These are phyloP conservation scores for Dasysyrphus tricinctus DNA, from an alignment of 2,888 invertebrate species.

Conservation along the genomic window DNA sequence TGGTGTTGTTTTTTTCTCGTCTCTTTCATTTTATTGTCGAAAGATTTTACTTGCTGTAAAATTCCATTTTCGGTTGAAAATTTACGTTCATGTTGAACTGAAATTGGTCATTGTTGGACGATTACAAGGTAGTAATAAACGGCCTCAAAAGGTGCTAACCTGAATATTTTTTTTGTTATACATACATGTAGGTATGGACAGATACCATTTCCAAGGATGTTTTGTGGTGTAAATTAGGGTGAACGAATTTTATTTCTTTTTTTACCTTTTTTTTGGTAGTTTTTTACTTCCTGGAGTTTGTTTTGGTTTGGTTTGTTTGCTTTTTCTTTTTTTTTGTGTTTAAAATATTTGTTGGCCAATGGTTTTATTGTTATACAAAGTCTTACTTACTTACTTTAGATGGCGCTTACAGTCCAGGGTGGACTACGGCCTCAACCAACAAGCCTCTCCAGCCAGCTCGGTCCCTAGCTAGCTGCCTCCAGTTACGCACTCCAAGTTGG, in stretches of 20 bases:
- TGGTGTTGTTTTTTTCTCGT: constrained; percentile 36
- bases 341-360: neutral
- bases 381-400: too few species aligned
- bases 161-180: constrained; percentile 52
- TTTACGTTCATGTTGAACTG: constrained; percentile 58
- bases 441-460: too few species aligned
- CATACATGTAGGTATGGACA: constrained; percentile 14
- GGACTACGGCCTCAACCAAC: too few species aligned
- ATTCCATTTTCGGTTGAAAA: constrained; percentile 34
- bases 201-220: constrained; percentile 32
- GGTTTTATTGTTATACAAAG: too few species aligned
- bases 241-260: constrained; percentile 18
- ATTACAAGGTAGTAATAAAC: constrained; percentile 63
- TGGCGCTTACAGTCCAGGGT: too few species aligned
- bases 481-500: too few species aligned
- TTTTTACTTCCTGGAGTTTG: constrained; percentile 24
- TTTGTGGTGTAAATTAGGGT: constrained; percentile 52
- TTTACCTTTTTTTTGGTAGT: constrained; percentile 13
- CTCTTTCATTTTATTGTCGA: constrained; percentile 8
- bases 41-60: constrained; percentile 17
- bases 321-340: neutral
- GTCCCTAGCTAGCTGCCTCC: too few species aligned
- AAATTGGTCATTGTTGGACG: constrained; percentile 59
- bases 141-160: constrained; percentile 47
- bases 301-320: constrained; percentile 24